Percentiles rank a stretch among this genome's conserved stretches.
Evolutionary conservation across 2,888 invertebrate species (phyloP).

Genomic region (Rhorus exstirpatorius): DNA sequence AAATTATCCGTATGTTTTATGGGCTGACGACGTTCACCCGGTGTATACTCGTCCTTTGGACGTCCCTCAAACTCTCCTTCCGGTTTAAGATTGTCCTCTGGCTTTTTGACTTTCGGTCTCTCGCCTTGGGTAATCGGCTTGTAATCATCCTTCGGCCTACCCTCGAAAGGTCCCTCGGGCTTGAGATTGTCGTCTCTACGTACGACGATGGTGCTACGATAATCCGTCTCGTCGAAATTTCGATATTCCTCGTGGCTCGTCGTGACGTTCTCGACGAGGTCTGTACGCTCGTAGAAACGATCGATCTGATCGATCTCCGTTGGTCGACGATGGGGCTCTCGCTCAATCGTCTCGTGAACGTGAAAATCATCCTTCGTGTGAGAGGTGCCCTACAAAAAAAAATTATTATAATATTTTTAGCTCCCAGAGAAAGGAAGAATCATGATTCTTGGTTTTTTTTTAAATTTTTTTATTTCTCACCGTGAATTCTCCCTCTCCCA

Average conservation of each 20-base stretch:
- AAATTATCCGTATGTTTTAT: slow-evolving; percentile 84
- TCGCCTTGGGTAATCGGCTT: slow-evolving; percentile 84
- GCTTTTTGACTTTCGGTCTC: slow-evolving; percentile 75
- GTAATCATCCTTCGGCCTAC: slow-evolving; percentile 84
- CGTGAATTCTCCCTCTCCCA: slow-evolving; percentile 88
- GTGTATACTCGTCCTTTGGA: slow-evolving; percentile 85
- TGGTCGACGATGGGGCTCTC: slow-evolving; percentile 87
- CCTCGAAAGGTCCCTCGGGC: slow-evolving; percentile 87
- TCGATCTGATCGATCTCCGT: slow-evolving; percentile 89
- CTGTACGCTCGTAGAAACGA: slow-evolving; percentile 80
- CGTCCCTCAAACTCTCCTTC: slow-evolving; percentile 88
- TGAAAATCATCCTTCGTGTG: slow-evolving; percentile 84
- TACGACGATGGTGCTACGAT: slow-evolving; percentile 79
- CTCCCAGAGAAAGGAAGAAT: not conserved
- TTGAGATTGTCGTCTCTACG: slow-evolving; percentile 86
- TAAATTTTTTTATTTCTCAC: slow-evolving; percentile 74
- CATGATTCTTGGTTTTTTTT: not conserved
- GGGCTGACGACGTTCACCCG: slow-evolving; percentile 85
- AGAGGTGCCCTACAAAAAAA: slow-evolving; percentile 79
- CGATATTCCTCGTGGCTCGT: slow-evolving; percentile 90
- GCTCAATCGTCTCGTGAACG: slow-evolving; percentile 77
- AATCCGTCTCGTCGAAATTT: slow-evolving; percentile 88
- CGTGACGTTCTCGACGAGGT: slow-evolving; percentile 89
- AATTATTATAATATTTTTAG: not conserved
- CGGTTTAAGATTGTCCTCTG: slow-evolving; percentile 77